These are phyloP conservation scores for Cichladusa arquata DNA, from an alignment of 2,113 vertebrate genomes.

Conservation along the genomic window DNA sequence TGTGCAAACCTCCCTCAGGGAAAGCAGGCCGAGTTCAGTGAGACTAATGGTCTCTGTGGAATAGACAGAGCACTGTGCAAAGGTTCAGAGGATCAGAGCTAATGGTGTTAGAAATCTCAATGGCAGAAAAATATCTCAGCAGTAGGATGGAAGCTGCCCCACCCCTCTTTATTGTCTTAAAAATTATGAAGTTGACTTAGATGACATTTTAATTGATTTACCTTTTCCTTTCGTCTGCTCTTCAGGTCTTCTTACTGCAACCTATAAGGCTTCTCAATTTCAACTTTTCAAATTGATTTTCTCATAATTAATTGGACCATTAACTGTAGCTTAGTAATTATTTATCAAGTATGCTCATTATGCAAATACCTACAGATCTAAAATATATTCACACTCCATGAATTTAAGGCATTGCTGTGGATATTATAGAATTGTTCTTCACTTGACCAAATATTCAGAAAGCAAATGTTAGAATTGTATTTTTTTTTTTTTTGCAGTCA, in stretches of 20 bases:
- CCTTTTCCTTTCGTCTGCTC: not conserved
- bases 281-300: not conserved
- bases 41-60: not conserved
- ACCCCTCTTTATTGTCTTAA: not conserved
- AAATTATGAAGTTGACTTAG: not conserved
- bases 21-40: not conserved
- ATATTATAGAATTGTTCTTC: not conserved
- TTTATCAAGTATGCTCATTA: slow-evolving; percentile 16
- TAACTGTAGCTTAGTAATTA: slow-evolving; percentile 27
- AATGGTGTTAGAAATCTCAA: not conserved
- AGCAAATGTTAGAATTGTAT: not conserved
- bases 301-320: slow-evolving; percentile 26
- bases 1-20: not conserved
- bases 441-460: not conserved
- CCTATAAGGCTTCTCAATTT: not conserved
- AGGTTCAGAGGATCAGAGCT: not conserved
- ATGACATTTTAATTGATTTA: slow-evolving; percentile 3
- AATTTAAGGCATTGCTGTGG: not conserved
- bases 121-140: not conserved
- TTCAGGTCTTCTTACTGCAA: not conserved
- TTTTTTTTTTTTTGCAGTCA: not conserved
- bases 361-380: not conserved
- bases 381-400: not conserved
- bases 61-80: not conserved
- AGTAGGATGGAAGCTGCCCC: not conserved